Evolutionary conservation across 1,140 invertebrate genomes (phyloP), one percentile per base, ranked within the genome.

Genomic region (Apis florea): DNA sequence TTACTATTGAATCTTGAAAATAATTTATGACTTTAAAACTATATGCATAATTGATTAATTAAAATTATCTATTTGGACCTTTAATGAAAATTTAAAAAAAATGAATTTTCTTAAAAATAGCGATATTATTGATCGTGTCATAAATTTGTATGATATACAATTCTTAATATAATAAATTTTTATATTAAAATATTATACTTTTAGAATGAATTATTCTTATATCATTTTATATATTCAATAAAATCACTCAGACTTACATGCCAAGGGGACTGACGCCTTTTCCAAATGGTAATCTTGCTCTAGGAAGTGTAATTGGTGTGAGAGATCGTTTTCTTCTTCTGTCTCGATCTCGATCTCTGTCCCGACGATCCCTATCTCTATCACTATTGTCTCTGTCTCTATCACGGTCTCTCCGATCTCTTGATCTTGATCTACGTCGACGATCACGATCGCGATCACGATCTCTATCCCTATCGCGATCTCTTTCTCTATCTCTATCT

Each of bases 291-390:
- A 94, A 91, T 78, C 92, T 92, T 10, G 91, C 90, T 79, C 93
- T 91, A 9, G 94, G 93, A 51, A 94, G 90, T 5, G 93, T 92
- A 17, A 94, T 92, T 0, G 94, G 94, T 8, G 94, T 94, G 10
- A 94, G 86, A 1, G 94, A 94, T 84, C 94, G 91, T 83, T 94
- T 94, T 64, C 93, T 91, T 77, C 92, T 94, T 89, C 90, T 94
- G 12, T 94, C 94, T 59, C 94, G 90, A 54, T 94, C 94, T 24
- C 92, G 85, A 79, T 93, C 93, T 74, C 91, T 90, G 64, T 92
- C 86, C 11, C 92, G 85, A 47, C 93, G 89, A 15, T 93, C 92
- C 70, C 83, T 89, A 47, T 93, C 86, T 47, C 90, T 82, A 8
- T 94, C 94, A 2, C 83, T 68, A 49, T 93, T 69, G 31, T 93